Conservation (phyloP, 2,888 invertebrate species). For the Agrochola circellaris region DNA sequence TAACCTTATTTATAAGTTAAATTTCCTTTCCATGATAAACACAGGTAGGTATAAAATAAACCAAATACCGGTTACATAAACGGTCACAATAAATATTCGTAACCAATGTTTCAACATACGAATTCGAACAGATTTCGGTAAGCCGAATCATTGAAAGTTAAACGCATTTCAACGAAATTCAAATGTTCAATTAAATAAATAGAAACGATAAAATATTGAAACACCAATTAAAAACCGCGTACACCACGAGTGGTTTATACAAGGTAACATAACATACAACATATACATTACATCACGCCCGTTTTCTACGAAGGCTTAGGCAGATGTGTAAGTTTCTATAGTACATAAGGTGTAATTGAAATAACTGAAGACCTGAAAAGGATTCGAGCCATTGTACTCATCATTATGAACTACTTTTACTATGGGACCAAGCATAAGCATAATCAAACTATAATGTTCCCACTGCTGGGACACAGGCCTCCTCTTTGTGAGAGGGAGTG, state of each 20-base stretch:
- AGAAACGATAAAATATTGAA: conserved; percentile 29
- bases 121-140: conserved; percentile 7
- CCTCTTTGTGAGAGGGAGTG: no score
- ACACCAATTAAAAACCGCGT: conserved; percentile 37
- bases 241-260: neutral
- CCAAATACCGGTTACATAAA: neutral
- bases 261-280: no score
- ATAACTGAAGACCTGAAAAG: neutral
- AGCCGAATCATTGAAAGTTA: conserved; percentile 14
- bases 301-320: neutral
- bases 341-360: neutral
- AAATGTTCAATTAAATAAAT: conserved; percentile 46
- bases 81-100: neutral
- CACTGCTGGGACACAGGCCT: no score
- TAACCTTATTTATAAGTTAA: neutral
- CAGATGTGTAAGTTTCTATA: neutral
- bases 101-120: neutral
- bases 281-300: neutral
- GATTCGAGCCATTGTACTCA: neutral
- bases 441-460: no score
- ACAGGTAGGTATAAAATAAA: neutral
- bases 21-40: neutral
- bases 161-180: conserved; percentile 12
- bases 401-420: neutral
- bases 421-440: no score